phyloP scores from a whole-genome alignment of 2,888 invertebrate genomes.

The Xanthorhoe designata region DNA sequence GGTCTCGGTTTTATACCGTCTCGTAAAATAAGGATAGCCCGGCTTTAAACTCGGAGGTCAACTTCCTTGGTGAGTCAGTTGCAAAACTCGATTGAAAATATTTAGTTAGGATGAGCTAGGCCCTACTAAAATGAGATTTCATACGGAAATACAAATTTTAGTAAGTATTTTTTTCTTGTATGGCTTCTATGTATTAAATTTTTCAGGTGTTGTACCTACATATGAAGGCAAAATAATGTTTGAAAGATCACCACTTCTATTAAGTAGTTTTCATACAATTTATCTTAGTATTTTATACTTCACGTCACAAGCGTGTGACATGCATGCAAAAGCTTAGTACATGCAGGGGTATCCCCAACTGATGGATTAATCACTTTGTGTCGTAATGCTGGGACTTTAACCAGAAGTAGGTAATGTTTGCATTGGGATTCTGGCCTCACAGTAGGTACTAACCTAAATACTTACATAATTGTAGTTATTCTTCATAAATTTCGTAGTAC shows the following conservation, averaged over 20 bases:
- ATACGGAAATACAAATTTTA: not conserved
- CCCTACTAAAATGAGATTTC: not conserved
- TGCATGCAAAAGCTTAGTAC: not conserved
- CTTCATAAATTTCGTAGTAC: no score
- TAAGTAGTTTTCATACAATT: no score
- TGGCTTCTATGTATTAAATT: no score
- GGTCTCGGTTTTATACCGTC: conserved; percentile 13
- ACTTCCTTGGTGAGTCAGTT: conserved; percentile 22
- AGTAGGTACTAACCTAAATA: no score
- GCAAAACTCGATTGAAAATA: not conserved
- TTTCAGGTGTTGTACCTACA: no score
- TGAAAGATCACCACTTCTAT: no score
- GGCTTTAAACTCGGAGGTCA: conserved; percentile 9
- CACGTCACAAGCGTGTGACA: not conserved
- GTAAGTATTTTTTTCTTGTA: no score
- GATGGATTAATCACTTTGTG: not conserved
- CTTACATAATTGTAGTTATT: no score
- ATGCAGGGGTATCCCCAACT: not conserved
- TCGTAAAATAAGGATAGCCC: conserved; percentile 3
- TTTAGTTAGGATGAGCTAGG: not conserved
- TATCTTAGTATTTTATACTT: no score
- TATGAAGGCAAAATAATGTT: no score
- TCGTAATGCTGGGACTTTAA: not conserved
- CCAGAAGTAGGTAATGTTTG: not conserved
- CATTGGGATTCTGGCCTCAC: no score